These are phyloP conservation scores for Drosophila varians DNA, from an alignment of 1,140 invertebrate genomes.

Conservation along the genomic window DNA sequence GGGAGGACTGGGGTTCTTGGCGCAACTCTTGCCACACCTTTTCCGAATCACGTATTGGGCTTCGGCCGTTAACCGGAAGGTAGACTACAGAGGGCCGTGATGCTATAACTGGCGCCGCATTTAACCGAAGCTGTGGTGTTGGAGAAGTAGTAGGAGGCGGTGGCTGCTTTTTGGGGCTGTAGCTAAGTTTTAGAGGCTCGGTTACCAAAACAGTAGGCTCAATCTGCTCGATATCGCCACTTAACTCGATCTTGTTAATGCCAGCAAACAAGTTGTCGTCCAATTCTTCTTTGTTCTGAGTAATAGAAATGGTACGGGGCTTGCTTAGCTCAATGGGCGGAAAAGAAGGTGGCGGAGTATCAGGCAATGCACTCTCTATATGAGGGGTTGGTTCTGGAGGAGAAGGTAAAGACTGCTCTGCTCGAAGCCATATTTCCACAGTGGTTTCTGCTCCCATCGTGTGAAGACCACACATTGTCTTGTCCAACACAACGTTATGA, in stretches of 20 bases:
- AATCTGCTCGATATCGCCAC: conserved; percentile 67
- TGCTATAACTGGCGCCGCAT: conserved; percentile 8
- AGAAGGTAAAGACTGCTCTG: conserved; percentile 50
- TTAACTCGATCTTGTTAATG: conserved; percentile 65
- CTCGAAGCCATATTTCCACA: conserved; percentile 88
- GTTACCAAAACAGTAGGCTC: conserved; percentile 69
- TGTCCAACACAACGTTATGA: conserved; percentile 92
- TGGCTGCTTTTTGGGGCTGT: conserved; percentile 54
- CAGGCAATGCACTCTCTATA: not conserved
- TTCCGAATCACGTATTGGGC: conserved; percentile 5
- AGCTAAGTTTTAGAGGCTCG: conserved; percentile 58
- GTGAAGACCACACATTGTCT: conserved; percentile 93
- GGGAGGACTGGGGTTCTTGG: not conserved
- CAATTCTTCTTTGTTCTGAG: conserved; percentile 72
- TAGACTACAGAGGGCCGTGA: conserved; percentile 26
- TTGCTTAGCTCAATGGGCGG: conserved; percentile 12
- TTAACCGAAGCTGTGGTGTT: conserved; percentile 3
- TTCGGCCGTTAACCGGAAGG: conserved; percentile 36
- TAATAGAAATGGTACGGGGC: conserved; percentile 62
- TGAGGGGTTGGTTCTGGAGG: not conserved
- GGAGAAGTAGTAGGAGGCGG: not conserved
- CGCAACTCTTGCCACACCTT: not conserved
- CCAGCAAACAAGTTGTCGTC: conserved; percentile 76
- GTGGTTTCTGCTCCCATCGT: conserved; percentile 92
- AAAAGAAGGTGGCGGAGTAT: not conserved